Conservation (phyloP, 1,140 invertebrate genomes). For the Triops cancriformis region DNA sequence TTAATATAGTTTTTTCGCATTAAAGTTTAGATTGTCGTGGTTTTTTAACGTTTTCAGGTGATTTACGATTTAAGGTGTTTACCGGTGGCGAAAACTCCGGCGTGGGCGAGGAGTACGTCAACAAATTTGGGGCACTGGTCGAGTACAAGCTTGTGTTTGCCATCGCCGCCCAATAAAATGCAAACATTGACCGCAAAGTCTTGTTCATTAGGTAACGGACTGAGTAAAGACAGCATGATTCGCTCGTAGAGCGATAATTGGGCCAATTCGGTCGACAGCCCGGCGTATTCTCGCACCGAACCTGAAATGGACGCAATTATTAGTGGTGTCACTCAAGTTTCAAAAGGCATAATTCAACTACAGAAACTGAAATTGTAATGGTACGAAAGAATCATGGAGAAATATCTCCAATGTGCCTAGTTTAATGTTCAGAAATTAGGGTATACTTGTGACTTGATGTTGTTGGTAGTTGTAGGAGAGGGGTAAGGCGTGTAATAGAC, state of each 20-base stretch:
- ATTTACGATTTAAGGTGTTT: too few species aligned
- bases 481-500: constrained; percentile 61
- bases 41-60: too few species aligned
- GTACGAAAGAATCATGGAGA: too few species aligned
- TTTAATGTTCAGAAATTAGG: constrained; percentile 30
- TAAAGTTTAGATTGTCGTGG: too few species aligned
- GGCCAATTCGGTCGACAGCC: constrained; percentile 60
- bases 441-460: constrained; percentile 67
- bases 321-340: too few species aligned
- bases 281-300: constrained; percentile 52
- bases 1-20: too few species aligned
- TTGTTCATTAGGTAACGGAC: constrained; percentile 94
- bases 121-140: constrained; percentile 73
- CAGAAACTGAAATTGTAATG: too few species aligned
- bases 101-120: constrained; percentile 81
- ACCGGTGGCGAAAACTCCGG: constrained; percentile 83
- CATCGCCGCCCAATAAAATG: constrained; percentile 87
- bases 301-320: constrained; percentile 41
- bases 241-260: constrained; percentile 75
- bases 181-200: constrained; percentile 97
- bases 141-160: constrained; percentile 74
- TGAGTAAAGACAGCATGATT: constrained; percentile 77
- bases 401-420: too few species aligned
- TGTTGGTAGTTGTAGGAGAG: constrained; percentile 72
- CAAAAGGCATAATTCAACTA: too few species aligned